Base-by-base conservation (phyloP, 2,113 vertebrate species). In the Thunnus thynnus region DNA sequence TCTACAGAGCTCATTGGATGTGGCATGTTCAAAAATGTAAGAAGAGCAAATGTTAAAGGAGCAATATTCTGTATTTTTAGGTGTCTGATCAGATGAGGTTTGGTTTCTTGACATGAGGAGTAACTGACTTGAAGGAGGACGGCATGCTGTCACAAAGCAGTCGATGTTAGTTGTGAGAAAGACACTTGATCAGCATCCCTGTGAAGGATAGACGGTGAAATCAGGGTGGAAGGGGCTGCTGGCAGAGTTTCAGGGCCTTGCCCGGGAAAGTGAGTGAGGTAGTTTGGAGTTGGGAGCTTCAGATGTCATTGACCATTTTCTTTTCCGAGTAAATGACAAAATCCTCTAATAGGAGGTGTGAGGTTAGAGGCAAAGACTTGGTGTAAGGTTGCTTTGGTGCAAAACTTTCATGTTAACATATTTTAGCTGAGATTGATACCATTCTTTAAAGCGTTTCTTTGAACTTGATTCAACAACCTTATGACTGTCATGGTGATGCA, bases 91-190 rank as follows among this genome's bases (percentile, higher is more conserved):
- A 58, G 63, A 79, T 85, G 72, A 89, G 54, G 46, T 72, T 78
- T 22, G 61, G 64, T 48, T 79, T 72, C 58, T 18, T 72, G 83
- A 83, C 82, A 76, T 46, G 63, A 47, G 61, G 51, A 72, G 56
- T 71, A 72, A 67, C 20, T 67, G 78, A 86, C 74, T 80, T 8
- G 27, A 66, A 78, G 82, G 72, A 74, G 72, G 87, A 78, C 25
- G 80, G 62, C 20, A 3, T 36, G 70, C 84, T 83, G 86, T 85
- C 86, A 76, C 72, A 71, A 32, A n/a, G 75, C 57, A 56, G 75
- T 27, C 25, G 47, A 57, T 72, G 76, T 61, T 20, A 56, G 76
- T 61, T 20, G 61, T 44, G 70, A 76, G 66, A 64, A 44, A 46
- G 61, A 57, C 46, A 76, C 62, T 0, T 16, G 41, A 72, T 84